Evolutionary conservation across 2,113 vertebrate genomes (phyloP), one percentile per base, ranked within the genome.

Genomic region (human (Homo sapiens)): DNA sequence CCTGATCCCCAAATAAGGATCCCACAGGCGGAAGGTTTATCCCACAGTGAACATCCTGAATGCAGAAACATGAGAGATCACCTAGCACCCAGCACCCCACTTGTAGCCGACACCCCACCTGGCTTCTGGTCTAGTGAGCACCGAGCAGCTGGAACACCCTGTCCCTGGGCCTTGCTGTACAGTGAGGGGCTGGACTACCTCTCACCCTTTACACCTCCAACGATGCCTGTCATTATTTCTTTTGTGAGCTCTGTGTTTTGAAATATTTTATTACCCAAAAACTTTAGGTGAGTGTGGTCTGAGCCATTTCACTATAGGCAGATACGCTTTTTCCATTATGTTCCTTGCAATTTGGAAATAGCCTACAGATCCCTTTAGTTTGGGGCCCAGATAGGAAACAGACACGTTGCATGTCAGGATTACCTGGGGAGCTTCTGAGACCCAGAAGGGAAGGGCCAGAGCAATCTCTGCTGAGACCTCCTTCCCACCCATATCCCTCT

Each of bases 261-360:
- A 90, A 95, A 92, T 70, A 89, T 92, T 92, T 59, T 52, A n/a
- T 79, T 22, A 43, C n/a, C 79, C 40, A 3, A 66, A 91, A 87
- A 35, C 55, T 89, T 96, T 1, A 73, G 59, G 48, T 79, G 55
- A 66, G 11, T 87, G 25, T 87, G 59, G 55, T 48, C 75, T 79
- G 52, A 89, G 50, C 38, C 48, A 20, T 61, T 23, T 52, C 32
- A 68, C 30, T 59, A 70, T 4, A 52, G n/a, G 52, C 45, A 57
- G 75, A 68, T 13, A 48, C 8, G 72, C 14, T 57, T 66, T 96
- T 89, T 66, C 35, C 38, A 64, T 48, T 4, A n/a, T 4, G 1
- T 70, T 76, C 48, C 72, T 50, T 32, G 52, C 52, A 40, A 76
- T 75, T 70, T 38, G 61, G 61, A 91, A 85, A 84, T 25, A 70